Base-by-base conservation (phyloP, 2,888 invertebrate genomes). In the Ectemnius cavifrons region DNA sequence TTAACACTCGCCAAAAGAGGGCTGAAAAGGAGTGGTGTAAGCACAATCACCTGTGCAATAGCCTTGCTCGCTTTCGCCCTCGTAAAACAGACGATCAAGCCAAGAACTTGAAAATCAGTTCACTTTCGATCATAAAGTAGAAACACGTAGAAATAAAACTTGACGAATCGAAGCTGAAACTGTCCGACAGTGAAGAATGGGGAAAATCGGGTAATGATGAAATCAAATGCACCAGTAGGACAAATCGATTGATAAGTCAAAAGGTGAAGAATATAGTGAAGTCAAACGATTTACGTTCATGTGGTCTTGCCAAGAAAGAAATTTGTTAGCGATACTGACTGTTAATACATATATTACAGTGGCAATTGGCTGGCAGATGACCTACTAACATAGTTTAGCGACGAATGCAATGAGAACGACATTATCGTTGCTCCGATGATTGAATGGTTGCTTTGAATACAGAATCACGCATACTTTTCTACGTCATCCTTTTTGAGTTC, bases 121-220 rank as follows among this genome's bases (percentile, higher is more conserved):
- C 60, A 59, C 72, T 71, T 75, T 73, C 79, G 84, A 82, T 83
- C 75, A 80, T 77, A 84, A 82, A 68, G 78, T 59, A 73, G 84
- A 84, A 82, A 84, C 83, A 83, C 84, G 83, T 83, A 68, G 67
- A 69, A 79, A 83, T 81, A 84, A 73, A 84, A 83, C 80, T 83
- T 82, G 64, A 49, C 46, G 59, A 69, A 65, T 79, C 67, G 79
- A 79, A 62, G 59, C 56, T 56, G 63, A 71, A 73, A 65, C 60
- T 66, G 37, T 58, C 56, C 2, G 57, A 23, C 23, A 23, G 23
- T 64, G 69, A 75, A 72, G 71, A 70, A 75, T 79, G 23, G 62
- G 59, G 45, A 64, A 60, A 52, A 61, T 37, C 23, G 23, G 3
- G 23, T 23, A 23, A 23, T 2, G 23, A 23, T 23, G 23, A 23